Evolutionary conservation across 1,140 invertebrate genomes (phyloP).

Genomic region (Eupristina koningsbergeri): DNA sequence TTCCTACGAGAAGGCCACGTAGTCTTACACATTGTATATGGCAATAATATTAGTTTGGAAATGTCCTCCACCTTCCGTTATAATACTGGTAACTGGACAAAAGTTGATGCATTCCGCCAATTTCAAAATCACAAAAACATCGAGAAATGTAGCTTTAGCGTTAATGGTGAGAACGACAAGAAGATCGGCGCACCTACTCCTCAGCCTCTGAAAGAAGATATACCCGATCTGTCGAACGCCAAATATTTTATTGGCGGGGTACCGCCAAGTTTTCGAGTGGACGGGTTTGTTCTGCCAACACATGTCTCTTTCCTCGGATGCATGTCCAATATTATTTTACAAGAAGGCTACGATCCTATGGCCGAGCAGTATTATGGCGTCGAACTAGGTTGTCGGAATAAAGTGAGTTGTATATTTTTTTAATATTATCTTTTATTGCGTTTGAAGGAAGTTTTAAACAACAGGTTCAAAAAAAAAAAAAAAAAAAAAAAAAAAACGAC

Average conservation of each 20-base stretch:
- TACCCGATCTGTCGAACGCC: slow-evolving; percentile 78
- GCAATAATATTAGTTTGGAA: slow-evolving; percentile 76
- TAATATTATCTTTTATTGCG: neutral
- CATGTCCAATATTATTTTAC: slow-evolving; percentile 84
- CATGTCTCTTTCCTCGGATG: slow-evolving; percentile 82
- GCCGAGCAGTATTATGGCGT: slow-evolving; percentile 82
- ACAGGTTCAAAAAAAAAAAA: too few relatives aligned
- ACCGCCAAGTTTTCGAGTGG: slow-evolving; percentile 78
- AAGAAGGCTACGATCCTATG: slow-evolving; percentile 79
- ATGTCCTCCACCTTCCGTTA: slow-evolving; percentile 82
- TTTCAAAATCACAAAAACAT: slow-evolving; percentile 71
- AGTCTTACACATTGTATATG: slow-evolving; percentile 83
- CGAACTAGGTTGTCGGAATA: slow-evolving; percentile 81
- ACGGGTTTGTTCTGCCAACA: slow-evolving; percentile 65
- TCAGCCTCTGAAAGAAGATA: slow-evolving; percentile 74
- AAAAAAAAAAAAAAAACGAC: too few relatives aligned
- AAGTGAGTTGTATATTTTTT: slow-evolving; percentile 73
- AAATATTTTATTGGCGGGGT: slow-evolving; percentile 87
- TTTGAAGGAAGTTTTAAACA: neutral
- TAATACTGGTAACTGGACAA: slow-evolving; percentile 87
- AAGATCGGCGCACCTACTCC: slow-evolving; percentile 78
- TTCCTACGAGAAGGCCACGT: slow-evolving; percentile 83
- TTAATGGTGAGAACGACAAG: slow-evolving; percentile 83
- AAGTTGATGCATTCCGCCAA: slow-evolving; percentile 79
- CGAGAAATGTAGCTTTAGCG: slow-evolving; percentile 71